These are phyloP conservation scores for Carduelis carduelis DNA, from an alignment of 2,797 vertebrate species.

Conservation along the genomic window DNA sequence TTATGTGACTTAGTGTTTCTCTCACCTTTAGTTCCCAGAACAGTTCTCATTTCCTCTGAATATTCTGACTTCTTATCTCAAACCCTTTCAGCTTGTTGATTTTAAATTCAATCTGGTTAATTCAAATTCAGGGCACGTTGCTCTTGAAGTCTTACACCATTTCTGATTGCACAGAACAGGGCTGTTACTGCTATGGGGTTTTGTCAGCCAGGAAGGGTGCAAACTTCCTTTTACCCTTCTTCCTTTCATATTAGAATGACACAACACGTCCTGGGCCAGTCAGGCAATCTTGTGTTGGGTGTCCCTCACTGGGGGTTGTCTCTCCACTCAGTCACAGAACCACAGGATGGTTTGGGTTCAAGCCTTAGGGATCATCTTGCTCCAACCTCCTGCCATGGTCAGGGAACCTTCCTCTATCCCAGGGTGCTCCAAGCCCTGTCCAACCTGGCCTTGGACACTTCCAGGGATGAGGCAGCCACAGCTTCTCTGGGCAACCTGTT, in stretches of 20 bases:
- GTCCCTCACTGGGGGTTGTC: not conserved
- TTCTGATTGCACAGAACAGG: not conserved
- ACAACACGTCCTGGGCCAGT: not conserved
- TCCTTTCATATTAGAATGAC: not conserved
- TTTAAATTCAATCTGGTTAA: conserved; percentile 49
- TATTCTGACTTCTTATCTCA: conserved; percentile 52
- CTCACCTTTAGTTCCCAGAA: conserved; percentile 57
- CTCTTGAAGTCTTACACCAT: not conserved
- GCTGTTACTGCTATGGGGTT: not conserved
- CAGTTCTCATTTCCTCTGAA: conserved; percentile 54
- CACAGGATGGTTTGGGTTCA: not conserved
- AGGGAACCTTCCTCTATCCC: not conserved
- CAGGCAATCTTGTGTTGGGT: not conserved
- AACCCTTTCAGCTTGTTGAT: conserved; percentile 46
- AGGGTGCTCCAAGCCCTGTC: not conserved
- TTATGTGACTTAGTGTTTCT: conserved; percentile 39
- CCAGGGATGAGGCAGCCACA: not conserved
- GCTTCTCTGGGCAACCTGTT: not conserved
- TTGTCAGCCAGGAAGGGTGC: not conserved
- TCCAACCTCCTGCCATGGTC: not conserved
- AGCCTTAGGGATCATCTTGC: not conserved
- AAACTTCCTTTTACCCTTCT: not conserved
- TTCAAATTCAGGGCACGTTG: conserved; percentile 33
- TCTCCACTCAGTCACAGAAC: not conserved
- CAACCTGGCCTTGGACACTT: not conserved